Percentiles rank a stretch among this genome's conserved stretches.
Conservation (phyloP, 2,888 invertebrate genomes). For the Tineola bisselliella region DNA sequence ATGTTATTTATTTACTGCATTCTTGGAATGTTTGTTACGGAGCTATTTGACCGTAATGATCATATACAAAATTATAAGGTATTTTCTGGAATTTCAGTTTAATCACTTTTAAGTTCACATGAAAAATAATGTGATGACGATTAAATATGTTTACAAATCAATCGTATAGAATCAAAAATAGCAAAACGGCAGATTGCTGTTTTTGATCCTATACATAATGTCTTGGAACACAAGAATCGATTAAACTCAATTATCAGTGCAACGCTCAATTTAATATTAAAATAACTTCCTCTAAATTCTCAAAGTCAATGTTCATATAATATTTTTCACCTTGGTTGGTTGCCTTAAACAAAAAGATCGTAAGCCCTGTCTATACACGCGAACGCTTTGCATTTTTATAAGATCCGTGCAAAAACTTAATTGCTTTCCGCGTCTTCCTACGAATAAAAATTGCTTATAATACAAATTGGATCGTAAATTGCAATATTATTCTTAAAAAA, state of each 20-base stretch:
- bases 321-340: slow-evolving; percentile 24
- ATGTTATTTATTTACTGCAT: slow-evolving; percentile 43
- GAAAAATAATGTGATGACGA: too few species aligned
- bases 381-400: slow-evolving; percentile 9
- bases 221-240: too few species aligned
- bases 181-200: too few species aligned
- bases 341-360: slow-evolving; percentile 25
- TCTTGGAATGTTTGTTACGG: slow-evolving; percentile 20
- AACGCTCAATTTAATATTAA: not conserved
- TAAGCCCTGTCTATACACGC: slow-evolving; percentile 16
- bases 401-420: slow-evolving; percentile 1
- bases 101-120: too few species aligned
- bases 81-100: not conserved
- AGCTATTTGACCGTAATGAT: not conserved
- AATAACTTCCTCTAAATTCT: not conserved
- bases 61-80: not conserved
- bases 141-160: too few species aligned
- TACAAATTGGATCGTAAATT: not conserved
- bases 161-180: too few species aligned
- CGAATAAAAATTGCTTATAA: not conserved
- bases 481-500: not conserved
- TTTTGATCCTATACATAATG: too few species aligned
- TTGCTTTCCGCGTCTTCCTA: slow-evolving; percentile 1
- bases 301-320: slow-evolving; percentile 1
- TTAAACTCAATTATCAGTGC: not conserved